A percentile compares a stretch with the other conserved stretches of the same genome.
Evolutionary conservation across 2,888 invertebrate species (phyloP).

Genomic region (Branchipolynoe longqiensis): DNA sequence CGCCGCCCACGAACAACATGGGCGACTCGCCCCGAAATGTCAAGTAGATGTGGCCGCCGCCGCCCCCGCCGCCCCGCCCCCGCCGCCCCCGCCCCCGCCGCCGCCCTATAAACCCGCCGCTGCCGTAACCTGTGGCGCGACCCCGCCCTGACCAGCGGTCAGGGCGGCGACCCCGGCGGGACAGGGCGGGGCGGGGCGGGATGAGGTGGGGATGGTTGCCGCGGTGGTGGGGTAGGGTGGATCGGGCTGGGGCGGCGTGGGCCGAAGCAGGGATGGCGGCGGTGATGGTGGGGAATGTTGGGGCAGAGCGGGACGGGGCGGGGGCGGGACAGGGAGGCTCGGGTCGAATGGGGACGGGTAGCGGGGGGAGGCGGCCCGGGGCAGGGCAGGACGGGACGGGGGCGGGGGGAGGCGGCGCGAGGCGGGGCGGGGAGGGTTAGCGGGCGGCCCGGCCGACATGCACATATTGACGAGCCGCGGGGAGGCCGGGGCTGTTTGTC

Average conservation of each 20-base stretch:
- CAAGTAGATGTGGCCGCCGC: conserved; percentile 38
- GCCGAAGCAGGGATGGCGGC: neutral
- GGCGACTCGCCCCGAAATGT: conserved; percentile 19
- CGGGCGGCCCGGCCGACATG: neutral
- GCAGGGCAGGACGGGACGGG: neutral
- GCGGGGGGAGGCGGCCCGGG: neutral
- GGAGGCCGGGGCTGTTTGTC: conserved; percentile 7
- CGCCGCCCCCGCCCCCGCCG: neutral
- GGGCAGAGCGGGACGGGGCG: neutral
- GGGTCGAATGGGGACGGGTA: neutral
- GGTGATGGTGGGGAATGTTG: neutral
- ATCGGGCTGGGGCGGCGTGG: neutral
- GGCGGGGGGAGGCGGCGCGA: neutral
- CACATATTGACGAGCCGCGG: conserved; percentile 28
- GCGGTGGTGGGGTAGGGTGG: neutral
- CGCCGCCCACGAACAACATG: conserved; percentile 38
- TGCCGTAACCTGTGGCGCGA: conserved; percentile 5
- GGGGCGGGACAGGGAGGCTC: neutral
- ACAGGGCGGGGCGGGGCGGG: neutral
- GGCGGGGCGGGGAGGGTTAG: neutral
- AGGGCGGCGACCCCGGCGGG: neutral
- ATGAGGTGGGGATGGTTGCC: neutral
- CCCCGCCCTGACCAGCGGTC: neutral
- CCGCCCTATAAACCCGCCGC: neutral
- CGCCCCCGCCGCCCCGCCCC: neutral